phyloP scores from a whole-genome alignment of 2,888 invertebrate species.

The Agrochola macilenta region DNA sequence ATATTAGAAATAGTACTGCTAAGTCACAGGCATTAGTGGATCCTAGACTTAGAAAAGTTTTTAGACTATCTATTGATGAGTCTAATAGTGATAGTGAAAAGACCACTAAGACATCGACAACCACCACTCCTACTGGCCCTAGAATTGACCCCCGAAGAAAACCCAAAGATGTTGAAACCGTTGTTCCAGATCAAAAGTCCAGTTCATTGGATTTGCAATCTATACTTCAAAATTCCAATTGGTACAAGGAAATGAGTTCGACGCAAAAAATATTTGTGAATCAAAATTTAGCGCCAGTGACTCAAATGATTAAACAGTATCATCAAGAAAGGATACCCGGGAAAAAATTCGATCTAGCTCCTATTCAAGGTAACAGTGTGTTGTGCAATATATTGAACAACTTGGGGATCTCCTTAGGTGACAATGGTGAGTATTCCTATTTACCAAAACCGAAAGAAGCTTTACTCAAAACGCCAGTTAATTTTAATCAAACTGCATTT shows the following conservation, averaged over 20 bases:
- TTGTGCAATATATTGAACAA: conserved; percentile 91
- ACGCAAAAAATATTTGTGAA: conserved; percentile 94
- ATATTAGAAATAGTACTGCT: conserved; percentile 93
- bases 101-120: conserved; percentile 75
- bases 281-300: conserved; percentile 92
- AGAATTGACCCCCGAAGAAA: conserved; percentile 87
- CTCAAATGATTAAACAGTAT: conserved; percentile 91
- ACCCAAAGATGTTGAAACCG: conserved; percentile 81
- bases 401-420: conserved; percentile 91
- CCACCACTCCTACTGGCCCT: conserved; percentile 78
- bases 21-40: conserved; percentile 94
- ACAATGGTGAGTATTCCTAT: conserved; percentile 90
- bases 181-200: conserved; percentile 78
- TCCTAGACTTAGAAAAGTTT: conserved; percentile 94
- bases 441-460: conserved; percentile 87
- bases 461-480: conserved; percentile 85
- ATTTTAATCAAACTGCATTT: conserved; percentile 83
- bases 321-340: conserved; percentile 90
- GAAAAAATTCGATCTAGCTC: conserved; percentile 89
- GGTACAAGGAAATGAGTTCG: conserved; percentile 93
- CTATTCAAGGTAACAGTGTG: conserved; percentile 88
- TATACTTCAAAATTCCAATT: conserved; percentile 92
- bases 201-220: conserved; percentile 90
- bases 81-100: conserved; percentile 91
- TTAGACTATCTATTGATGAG: conserved; percentile 92